phyloP scores from a whole-genome alignment of 2,113 vertebrate species.

The Tachysurus vachellii region DNA sequence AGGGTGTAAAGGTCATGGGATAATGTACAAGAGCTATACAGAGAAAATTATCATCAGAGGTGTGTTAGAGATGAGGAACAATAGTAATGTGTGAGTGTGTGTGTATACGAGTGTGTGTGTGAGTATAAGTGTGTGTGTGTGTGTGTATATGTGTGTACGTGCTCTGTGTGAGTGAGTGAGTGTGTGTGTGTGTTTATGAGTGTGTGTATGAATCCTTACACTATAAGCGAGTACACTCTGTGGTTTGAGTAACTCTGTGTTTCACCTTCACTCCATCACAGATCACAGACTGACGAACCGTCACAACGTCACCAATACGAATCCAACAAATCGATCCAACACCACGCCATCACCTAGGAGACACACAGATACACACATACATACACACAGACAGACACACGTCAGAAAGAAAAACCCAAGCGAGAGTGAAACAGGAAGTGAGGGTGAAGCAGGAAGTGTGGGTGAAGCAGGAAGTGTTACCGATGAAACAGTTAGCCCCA shows the following conservation, averaged over 20 bases:
- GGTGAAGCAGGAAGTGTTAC: constrained; percentile 66
- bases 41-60: background rate
- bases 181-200: background rate
- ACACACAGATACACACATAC: background rate
- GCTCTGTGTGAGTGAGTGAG: background rate
- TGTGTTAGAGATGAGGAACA: background rate
- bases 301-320: constrained; percentile 75
- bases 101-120: too few relatives aligned
- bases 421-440: background rate
- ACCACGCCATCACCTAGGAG: constrained; percentile 83
- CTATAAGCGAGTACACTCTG: constrained; percentile 91
- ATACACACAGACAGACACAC: too few relatives aligned
- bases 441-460: background rate
- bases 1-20: background rate
- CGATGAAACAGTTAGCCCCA: constrained; percentile 88
- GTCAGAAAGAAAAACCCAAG: background rate
- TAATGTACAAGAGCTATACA: background rate
- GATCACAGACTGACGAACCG: constrained; percentile 85
- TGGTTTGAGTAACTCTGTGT: constrained; percentile 81
- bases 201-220: constrained; percentile 68
- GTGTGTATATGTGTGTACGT: too few relatives aligned
- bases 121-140: too few relatives aligned
- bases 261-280: constrained; percentile 88
- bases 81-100: background rate
- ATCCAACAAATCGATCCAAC: constrained; percentile 92